Evolutionary conservation across 2,888 invertebrate genomes (phyloP).

Genomic region (Cantharis rufa): DNA sequence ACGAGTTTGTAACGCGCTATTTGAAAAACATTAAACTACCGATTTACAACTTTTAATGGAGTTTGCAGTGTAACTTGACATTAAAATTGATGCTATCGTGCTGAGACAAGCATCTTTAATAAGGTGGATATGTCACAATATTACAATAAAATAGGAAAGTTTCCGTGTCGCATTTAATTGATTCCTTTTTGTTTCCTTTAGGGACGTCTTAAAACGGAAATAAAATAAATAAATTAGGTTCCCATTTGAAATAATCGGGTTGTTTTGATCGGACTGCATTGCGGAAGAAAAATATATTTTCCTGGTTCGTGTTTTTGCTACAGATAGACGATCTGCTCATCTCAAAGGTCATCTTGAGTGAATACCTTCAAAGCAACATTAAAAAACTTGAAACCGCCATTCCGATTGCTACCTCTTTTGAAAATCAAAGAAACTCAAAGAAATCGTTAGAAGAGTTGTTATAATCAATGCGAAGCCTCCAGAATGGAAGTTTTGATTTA

Average conservation of each 20-base stretch:
- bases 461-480: neutral
- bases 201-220: neutral
- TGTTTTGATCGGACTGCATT: neutral
- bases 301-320: neutral
- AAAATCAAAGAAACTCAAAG: neutral
- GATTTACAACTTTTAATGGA: neutral
- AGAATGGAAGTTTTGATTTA: neutral
- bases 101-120: neutral
- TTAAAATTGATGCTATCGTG: constrained; percentile 1
- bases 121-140: neutral
- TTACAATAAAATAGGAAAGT: neutral
- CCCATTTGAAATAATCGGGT: neutral
- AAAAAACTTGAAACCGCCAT: neutral
- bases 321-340: neutral
- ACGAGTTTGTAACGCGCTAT: neutral
- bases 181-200: neutral
- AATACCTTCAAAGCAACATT: neutral
- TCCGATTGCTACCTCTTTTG: neutral
- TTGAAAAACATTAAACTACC: neutral
- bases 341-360: neutral
- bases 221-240: neutral
- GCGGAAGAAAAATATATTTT: neutral
- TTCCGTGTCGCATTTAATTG: neutral
- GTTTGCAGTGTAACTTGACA: neutral
- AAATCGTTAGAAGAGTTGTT: neutral